Base-by-base conservation (phyloP, 2,797 vertebrate genomes). In the Scolopax bukidnonensis region DNA sequence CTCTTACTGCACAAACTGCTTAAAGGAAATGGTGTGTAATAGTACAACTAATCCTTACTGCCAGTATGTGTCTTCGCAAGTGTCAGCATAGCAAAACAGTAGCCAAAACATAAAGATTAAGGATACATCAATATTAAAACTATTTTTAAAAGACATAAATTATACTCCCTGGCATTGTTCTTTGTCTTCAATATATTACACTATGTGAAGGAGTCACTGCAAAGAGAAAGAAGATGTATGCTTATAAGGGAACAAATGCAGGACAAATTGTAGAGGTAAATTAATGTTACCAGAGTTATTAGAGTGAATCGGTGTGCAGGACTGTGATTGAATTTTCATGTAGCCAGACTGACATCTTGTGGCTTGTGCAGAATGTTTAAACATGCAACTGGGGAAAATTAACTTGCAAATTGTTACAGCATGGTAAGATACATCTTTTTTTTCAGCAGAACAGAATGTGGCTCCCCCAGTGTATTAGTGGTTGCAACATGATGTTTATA, bases 321-420 rank as follows among this genome's bases (percentile, higher is more conserved):
- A 16, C 40, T 33, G 33, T 12, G 30, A 48, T 13, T 64, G 60
- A 53, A 48, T 84, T 94, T 92, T 85, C 64, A 48, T 82, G 95
- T 63, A 92, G 27, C 63, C 68, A 96, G 82, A 92, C 82, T 97
- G 97, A 96, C 97, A 96, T 79, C 97, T 97, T 90, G 97, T 96
- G 97, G 96, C 82, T 68, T 83, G 12, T 68, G 57, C 48, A 68
- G 87, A 65, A 84, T 43, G 84, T 75, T 76, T 70, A 64, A 95
- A 51, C 0, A 1, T 33, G 65, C 36, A 75, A 36, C 53, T 70
- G 30, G n/a, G 53, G 21, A 21, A 30, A 76, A 90, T 56, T 18
- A 65, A 61, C 50, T 73, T 59, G 18, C 16, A 56, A 56, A 76
- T 82, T 14, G 11, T 64, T 60, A 45, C 0, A 0, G 19, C 86